phyloP scores from a whole-genome alignment of 2,888 invertebrate genomes.

The Nemapogon koenigi region DNA sequence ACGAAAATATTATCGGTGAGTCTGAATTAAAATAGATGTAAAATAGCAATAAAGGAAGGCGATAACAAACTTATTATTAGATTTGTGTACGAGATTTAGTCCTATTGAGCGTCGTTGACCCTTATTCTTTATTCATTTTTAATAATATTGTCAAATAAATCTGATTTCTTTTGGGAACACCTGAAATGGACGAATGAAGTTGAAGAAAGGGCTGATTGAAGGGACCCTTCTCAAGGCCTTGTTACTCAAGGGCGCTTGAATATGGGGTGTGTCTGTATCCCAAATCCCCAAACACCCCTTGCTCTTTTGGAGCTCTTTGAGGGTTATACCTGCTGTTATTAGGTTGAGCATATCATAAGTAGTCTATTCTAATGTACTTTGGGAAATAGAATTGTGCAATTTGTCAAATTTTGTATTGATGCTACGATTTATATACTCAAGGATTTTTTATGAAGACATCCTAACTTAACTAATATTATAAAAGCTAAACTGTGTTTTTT shows the following conservation, averaged over 20 bases:
- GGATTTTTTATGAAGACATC: too few species aligned
- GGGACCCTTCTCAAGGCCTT: conserved; percentile 51
- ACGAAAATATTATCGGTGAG: too few species aligned
- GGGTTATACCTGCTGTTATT: too few species aligned
- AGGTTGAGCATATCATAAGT: too few species aligned
- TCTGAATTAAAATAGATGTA: too few species aligned
- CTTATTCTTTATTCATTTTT: conserved; percentile 32
- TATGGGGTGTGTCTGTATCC: conserved; percentile 26
- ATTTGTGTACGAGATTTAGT: too few species aligned
- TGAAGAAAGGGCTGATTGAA: conserved; percentile 41
- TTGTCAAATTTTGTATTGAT: too few species aligned
- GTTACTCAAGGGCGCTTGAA: conserved; percentile 46
- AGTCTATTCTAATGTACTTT: too few species aligned
- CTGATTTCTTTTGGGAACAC: conserved; percentile 50
- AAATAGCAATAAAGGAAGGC: conserved; percentile 23
- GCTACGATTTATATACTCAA: too few species aligned
- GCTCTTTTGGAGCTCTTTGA: conserved; percentile 51
- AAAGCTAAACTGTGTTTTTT: too few species aligned
- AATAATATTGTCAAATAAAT: conserved; percentile 50
- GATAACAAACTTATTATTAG: conserved; percentile 40
- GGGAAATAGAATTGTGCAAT: too few species aligned
- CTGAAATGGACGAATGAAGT: conserved; percentile 33
- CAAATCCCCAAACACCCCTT: conserved; percentile 39
- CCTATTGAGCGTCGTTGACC: conserved; percentile 37
- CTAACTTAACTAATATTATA: too few species aligned